These are phyloP conservation scores for Gorilla gorilla DNA, from an alignment of 2,113 vertebrate species.

Conservation along the genomic window DNA sequence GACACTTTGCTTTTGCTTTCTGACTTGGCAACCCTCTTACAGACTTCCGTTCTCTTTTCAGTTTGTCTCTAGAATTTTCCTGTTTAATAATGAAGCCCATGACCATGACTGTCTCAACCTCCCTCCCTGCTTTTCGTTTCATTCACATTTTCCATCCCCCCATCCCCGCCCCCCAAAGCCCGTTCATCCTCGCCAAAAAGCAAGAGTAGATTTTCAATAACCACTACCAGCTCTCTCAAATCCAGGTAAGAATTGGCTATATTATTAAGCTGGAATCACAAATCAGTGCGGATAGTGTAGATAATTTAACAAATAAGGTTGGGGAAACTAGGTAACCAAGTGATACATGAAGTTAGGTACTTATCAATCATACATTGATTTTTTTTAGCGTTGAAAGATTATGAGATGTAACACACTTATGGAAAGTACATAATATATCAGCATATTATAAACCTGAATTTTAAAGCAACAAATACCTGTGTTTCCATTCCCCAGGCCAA, in stretches of 20 bases:
- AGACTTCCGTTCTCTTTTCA: conserved; percentile 57
- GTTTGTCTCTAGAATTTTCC: conserved; percentile 49
- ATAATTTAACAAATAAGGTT: neutral
- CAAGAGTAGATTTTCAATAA: neutral
- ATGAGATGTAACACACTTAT: neutral
- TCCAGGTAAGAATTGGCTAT: neutral
- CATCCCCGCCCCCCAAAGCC: too few species aligned
- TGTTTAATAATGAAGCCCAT: conserved; percentile 33
- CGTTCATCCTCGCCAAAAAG: neutral
- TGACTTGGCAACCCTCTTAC: conserved; percentile 41
- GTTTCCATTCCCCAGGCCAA: neutral
- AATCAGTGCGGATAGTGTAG: neutral
- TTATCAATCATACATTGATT: neutral
- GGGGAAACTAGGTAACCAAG: neutral
- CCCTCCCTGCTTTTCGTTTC: neutral
- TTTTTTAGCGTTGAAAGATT: neutral
- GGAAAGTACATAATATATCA: neutral
- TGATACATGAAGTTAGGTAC: neutral
- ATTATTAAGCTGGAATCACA: neutral
- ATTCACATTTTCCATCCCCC: neutral
- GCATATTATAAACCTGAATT: neutral
- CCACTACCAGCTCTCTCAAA: neutral
- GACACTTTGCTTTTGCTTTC: conserved; percentile 27
- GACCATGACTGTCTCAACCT: neutral
- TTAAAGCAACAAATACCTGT: neutral